Conservation (phyloP, 2,113 vertebrate genomes). For the Tichodroma muraria region DNA sequence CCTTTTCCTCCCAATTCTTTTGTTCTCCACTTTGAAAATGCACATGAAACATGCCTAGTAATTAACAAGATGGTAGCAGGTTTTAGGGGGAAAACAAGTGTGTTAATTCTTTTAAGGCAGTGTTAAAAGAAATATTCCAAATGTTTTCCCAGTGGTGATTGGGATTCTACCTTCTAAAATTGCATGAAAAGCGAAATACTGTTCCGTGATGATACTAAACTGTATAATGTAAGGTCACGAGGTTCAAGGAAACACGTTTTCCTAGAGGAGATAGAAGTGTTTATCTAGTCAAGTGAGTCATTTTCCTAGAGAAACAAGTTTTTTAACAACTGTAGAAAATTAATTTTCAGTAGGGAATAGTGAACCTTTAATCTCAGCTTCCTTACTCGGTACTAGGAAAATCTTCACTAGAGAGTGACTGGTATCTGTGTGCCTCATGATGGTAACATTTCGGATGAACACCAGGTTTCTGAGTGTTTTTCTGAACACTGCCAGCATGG, state of each 20-base stretch:
- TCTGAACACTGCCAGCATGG: conserved; percentile 16
- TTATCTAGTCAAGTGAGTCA: conserved; percentile 43
- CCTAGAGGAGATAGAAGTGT: conserved; percentile 3
- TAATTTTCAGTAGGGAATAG: conserved; percentile 54
- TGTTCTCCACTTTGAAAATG: background rate
- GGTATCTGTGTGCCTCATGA: conserved; percentile 40
- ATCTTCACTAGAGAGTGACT: conserved; percentile 34
- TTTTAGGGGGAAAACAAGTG: background rate
- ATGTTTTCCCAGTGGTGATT: background rate
- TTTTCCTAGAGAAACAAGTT: conserved; percentile 45
- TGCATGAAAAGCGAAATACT: background rate
- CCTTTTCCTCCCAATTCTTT: background rate
- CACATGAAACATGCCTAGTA: background rate
- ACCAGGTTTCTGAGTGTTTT: conserved; percentile 30
- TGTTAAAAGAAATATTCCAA: background rate
- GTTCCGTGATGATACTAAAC: conserved; percentile 33
- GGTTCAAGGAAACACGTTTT: background rate
- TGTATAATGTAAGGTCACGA: background rate
- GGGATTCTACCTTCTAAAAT: background rate
- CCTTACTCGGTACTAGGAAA: conserved; percentile 54
- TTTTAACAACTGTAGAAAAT: conserved; percentile 64
- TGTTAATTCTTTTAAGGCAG: background rate
- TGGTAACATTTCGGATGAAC: conserved; percentile 16
- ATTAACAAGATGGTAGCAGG: background rate
- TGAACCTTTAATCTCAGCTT: conserved; percentile 61